These are phyloP conservation scores for Pegea sp. DNA, from an alignment of 23 tunicate species.

Conservation along the genomic window DNA sequence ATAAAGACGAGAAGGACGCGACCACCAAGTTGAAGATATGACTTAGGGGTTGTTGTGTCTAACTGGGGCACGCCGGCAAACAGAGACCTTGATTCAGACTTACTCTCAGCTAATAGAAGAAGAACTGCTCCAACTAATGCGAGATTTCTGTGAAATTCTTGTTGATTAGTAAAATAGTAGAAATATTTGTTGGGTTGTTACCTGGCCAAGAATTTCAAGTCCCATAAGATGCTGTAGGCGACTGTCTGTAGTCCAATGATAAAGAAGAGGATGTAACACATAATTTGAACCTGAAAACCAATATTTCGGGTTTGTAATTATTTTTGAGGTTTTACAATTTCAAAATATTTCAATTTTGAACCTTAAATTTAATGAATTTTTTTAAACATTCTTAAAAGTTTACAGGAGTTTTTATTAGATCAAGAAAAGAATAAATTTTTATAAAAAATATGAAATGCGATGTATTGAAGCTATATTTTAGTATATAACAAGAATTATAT, in stretches of 20 bases:
- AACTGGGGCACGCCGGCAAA: constrained; percentile 96
- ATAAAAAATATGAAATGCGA: too few relatives aligned
- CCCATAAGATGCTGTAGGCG: constrained; percentile 96
- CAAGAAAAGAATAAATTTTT: too few relatives aligned
- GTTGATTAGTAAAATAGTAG: neutral
- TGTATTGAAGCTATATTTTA: too few relatives aligned
- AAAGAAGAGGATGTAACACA: constrained; percentile 81
- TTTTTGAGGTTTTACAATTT: neutral
- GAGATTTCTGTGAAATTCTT: constrained; percentile 25
- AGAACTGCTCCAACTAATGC: constrained; percentile 96
- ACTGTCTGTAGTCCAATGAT: constrained; percentile 93
- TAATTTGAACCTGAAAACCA: constrained; percentile 47
- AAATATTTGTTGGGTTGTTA: neutral
- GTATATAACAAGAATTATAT: too few relatives aligned
- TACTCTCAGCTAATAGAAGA: constrained; percentile 73
- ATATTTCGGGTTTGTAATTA: too few relatives aligned
- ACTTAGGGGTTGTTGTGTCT: constrained; percentile 76
- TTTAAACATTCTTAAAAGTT: neutral
- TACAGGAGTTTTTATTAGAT: too few relatives aligned
- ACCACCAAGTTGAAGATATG: constrained; percentile 96
- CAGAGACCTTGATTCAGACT: constrained; percentile 81
- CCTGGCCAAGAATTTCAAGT: constrained; percentile 93
- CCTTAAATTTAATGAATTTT: neutral
- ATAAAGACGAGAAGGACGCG: constrained; percentile 88
- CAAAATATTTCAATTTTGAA: too few relatives aligned